Evolutionary conservation across 2,113 vertebrate genomes (phyloP).

Genomic region (Pachycephala philippinensis): DNA sequence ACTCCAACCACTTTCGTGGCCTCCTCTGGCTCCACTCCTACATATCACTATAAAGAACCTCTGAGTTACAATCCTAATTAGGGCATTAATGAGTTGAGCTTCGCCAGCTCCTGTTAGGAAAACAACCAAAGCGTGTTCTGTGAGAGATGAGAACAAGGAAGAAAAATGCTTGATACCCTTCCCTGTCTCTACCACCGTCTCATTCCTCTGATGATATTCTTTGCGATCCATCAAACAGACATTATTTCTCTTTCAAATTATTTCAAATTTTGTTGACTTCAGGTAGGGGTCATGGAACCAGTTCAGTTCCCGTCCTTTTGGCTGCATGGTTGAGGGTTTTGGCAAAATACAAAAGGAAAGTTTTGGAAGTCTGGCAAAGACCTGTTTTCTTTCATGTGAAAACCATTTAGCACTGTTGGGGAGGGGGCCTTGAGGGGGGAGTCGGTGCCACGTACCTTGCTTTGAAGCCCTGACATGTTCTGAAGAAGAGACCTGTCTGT

Average conservation of each 20-base stretch:
- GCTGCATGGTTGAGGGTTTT: neutral
- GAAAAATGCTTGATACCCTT: neutral
- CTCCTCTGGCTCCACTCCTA: neutral
- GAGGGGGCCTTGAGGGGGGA: neutral
- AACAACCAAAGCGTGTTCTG: neutral
- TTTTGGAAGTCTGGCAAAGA: neutral
- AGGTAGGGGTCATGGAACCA: neutral
- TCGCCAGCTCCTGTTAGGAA: neutral
- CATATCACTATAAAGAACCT: neutral
- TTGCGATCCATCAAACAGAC: neutral
- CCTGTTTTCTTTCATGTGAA: neutral
- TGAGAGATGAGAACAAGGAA: neutral
- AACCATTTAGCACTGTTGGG: neutral
- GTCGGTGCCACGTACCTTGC: neutral
- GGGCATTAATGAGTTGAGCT: neutral
- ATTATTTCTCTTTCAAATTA: neutral
- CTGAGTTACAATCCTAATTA: neutral
- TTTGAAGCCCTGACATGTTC: neutral
- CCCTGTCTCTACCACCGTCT: neutral
- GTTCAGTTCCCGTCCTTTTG: neutral
- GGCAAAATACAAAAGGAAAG: neutral
- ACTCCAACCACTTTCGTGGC: neutral
- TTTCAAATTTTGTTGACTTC: neutral
- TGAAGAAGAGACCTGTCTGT: neutral
- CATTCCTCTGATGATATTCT: neutral